A percentile compares a stretch with the other conserved stretches of the same genome.
Evolutionary conservation across 2,797 vertebrate genomes (phyloP).

Genomic region (Tympanoctomys barrerae): DNA sequence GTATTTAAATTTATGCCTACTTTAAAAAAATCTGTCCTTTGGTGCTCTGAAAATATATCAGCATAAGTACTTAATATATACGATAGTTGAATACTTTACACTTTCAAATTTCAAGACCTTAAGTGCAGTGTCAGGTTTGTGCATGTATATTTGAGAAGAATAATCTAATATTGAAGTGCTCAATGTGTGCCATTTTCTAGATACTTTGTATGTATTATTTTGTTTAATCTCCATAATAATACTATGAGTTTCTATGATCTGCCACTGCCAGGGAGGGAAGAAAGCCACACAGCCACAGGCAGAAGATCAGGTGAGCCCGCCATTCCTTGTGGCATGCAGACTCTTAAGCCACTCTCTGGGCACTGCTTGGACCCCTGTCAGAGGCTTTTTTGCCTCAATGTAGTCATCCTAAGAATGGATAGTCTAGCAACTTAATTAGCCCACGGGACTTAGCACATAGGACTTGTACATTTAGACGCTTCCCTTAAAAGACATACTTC

Average conservation of each 20-base stretch:
- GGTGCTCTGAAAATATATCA: slow-evolving; percentile 42
- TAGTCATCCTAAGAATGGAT: background rate
- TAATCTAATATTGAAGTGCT: slow-evolving; percentile 29
- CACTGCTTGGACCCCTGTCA: background rate
- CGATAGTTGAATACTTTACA: slow-evolving; percentile 63
- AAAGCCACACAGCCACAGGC: background rate
- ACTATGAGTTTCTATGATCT: background rate
- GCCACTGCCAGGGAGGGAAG: background rate
- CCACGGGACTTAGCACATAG: background rate
- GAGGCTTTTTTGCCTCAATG: background rate
- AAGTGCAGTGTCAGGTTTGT: slow-evolving; percentile 38
- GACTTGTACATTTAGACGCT: slow-evolving; percentile 35
- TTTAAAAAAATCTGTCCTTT: slow-evolving; percentile 45
- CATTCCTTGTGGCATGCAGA: background rate
- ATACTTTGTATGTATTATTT: slow-evolving; percentile 25
- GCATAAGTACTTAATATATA: slow-evolving; percentile 56
- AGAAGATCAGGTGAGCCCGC: background rate
- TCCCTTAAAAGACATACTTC: slow-evolving; percentile 34
- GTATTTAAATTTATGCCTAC: slow-evolving; percentile 66
- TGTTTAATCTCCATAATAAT: background rate
- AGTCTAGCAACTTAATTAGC: background rate
- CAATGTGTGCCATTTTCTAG: background rate
- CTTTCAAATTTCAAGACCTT: slow-evolving; percentile 69
- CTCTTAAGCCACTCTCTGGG: background rate
- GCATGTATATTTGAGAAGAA: slow-evolving; percentile 60